A percentile compares a stretch with the other conserved stretches of the same genome.
These are phyloP conservation scores for Petrocephalus sullivani DNA, from an alignment of 2,797 vertebrate species.

Conservation along the genomic window DNA sequence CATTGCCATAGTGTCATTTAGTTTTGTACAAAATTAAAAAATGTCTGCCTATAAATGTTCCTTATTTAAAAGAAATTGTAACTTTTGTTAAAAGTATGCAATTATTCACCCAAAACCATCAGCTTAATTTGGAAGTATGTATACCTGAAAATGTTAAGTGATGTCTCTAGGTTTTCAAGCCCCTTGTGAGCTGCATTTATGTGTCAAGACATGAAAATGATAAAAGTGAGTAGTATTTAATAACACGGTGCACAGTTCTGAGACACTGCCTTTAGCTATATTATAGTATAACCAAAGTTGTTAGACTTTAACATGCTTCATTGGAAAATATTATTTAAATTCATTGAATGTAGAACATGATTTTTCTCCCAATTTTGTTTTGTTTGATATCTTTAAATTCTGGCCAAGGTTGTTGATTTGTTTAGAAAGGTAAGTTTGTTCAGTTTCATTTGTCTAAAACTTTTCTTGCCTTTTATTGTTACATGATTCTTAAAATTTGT, in stretches of 20 bases:
- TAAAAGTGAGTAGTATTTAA: constrained; percentile 12
- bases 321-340: neutral
- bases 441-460: constrained; percentile 10
- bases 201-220: neutral
- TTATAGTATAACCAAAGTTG: constrained; percentile 27
- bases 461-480: constrained; percentile 28
- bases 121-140: neutral
- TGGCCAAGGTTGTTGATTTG: neutral
- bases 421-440: constrained; percentile 18
- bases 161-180: constrained; percentile 8
- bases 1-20: neutral
- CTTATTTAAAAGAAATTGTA: constrained; percentile 2
- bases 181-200: constrained; percentile 12
- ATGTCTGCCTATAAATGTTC: neutral
- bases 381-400: neutral
- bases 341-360: neutral
- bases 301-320: constrained; percentile 7
- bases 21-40: neutral
- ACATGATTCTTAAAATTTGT: constrained; percentile 23
- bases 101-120: neutral
- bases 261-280: constrained; percentile 26
- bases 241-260: constrained; percentile 17
- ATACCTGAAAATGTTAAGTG: neutral
- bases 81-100: neutral
- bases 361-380: neutral